These are phyloP conservation scores for Ectropis crepuscularia DNA, from an alignment of 2,888 invertebrate genomes.

Conservation along the genomic window DNA sequence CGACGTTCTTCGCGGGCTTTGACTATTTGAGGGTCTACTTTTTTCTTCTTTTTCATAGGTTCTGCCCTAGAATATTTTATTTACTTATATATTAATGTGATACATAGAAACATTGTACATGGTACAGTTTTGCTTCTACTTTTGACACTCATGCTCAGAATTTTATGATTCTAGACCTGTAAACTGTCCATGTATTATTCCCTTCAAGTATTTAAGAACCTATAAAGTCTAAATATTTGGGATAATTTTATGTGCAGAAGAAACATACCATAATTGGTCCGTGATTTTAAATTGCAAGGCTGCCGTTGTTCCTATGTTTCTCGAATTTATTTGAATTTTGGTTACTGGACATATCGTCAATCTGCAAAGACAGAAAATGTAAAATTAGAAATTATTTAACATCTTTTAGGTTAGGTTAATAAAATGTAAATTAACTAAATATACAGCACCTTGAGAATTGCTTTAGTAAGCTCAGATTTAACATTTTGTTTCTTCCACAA, in stretches of 20 bases:
- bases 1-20: conserved; percentile 93
- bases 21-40: conserved; percentile 91
- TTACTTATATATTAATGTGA: no score
- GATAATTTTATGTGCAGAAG: neutral
- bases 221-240: neutral
- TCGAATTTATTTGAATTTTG: conserved; percentile 53
- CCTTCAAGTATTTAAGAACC: no score
- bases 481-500: conserved; percentile 14
- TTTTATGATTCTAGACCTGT: no score
- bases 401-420: conserved; percentile 44
- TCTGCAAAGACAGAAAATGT: conserved; percentile 45
- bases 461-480: conserved; percentile 54
- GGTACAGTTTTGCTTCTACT: no score
- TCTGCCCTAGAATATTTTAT: conserved; percentile 86
- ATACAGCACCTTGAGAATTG: conserved; percentile 66
- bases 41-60: conserved; percentile 96
- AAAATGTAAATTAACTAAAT: conserved; percentile 5
- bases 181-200: no score
- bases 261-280: conserved; percentile 72
- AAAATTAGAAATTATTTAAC: neutral
- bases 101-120: no score
- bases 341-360: conserved; percentile 59
- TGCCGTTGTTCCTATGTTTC: conserved; percentile 60
- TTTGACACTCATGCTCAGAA: no score
- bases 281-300: conserved; percentile 71